These are phyloP conservation scores for Ochropacha duplaris DNA, from an alignment of 2,888 invertebrate species.

Conservation along the genomic window DNA sequence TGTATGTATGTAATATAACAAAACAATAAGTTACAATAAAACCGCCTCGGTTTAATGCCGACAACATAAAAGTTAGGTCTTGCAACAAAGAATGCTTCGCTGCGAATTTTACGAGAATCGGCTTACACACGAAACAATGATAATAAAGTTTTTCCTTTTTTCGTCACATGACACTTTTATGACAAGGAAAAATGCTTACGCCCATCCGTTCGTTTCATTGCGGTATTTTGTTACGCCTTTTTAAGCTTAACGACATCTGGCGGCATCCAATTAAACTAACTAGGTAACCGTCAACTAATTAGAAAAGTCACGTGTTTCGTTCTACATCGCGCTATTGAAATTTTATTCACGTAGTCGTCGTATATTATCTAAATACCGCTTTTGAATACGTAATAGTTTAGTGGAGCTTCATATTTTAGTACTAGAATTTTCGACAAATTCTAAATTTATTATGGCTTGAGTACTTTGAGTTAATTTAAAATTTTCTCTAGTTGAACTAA, in stretches of 20 bases:
- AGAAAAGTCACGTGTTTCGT: background rate
- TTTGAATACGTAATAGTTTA: background rate
- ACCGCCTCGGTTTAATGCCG: slow-evolving; percentile 23
- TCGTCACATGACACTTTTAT: slow-evolving; percentile 25
- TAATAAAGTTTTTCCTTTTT: slow-evolving; percentile 23
- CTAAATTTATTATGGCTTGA: too few species aligned
- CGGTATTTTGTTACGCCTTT: slow-evolving; percentile 9
- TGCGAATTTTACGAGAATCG: slow-evolving; percentile 26
- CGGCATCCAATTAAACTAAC: background rate
- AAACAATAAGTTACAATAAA: slow-evolving; percentile 30
- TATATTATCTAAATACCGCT: background rate
- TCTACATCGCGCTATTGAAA: background rate
- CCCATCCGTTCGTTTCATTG: slow-evolving; percentile 14
- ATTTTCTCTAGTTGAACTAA: background rate
- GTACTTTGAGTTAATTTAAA: background rate
- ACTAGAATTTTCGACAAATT: too few species aligned
- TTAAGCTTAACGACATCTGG: slow-evolving; percentile 3
- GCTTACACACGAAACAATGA: slow-evolving; percentile 22
- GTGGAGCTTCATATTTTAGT: background rate
- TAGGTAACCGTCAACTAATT: background rate
- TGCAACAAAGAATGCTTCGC: slow-evolving; percentile 20
- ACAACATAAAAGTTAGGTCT: slow-evolving; percentile 28
- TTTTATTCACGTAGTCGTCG: background rate
- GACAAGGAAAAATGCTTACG: slow-evolving; percentile 22
- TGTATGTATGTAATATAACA: background rate